These are phyloP conservation scores for Aselliscus stoliczkanus DNA, from an alignment of 2,797 vertebrate genomes.

Conservation along the genomic window DNA sequence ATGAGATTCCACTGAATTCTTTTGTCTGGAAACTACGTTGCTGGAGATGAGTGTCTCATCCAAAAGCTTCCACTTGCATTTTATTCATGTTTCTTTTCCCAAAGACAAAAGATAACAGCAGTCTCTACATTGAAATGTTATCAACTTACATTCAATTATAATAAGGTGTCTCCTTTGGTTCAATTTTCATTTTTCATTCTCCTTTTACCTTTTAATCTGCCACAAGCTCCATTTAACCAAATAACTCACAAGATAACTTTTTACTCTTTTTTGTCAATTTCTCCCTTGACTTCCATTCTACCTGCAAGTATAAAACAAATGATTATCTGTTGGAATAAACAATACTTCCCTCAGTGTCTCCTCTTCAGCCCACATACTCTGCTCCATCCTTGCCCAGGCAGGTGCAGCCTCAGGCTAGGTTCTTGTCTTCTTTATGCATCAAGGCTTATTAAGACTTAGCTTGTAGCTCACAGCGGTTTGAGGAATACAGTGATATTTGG, in stretches of 20 bases:
- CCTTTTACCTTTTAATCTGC: constrained; percentile 23
- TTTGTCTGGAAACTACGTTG: neutral
- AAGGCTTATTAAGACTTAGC: neutral
- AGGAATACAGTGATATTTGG: neutral
- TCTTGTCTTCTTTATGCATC: constrained; percentile 12
- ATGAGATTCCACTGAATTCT: neutral
- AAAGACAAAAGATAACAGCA: neutral
- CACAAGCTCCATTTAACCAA: constrained; percentile 30
- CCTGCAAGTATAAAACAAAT: neutral
- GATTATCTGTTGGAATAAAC: constrained; percentile 1
- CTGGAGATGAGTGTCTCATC: neutral
- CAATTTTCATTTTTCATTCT: constrained; percentile 25
- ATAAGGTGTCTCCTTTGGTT: neutral
- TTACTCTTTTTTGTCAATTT: constrained; percentile 19
- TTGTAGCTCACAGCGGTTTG: neutral
- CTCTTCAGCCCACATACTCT: neutral
- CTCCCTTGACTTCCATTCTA: constrained; percentile 44
- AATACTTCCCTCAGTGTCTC: neutral
- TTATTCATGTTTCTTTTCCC: neutral
- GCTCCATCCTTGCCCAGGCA: neutral
- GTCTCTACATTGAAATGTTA: neutral
- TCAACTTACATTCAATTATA: neutral
- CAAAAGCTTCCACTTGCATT: neutral
- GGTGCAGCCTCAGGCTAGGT: neutral
- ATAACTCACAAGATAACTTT: constrained; percentile 30